Conservation (phyloP, 2,113 vertebrate species). For the Nothoprocta pentlandii region DNA sequence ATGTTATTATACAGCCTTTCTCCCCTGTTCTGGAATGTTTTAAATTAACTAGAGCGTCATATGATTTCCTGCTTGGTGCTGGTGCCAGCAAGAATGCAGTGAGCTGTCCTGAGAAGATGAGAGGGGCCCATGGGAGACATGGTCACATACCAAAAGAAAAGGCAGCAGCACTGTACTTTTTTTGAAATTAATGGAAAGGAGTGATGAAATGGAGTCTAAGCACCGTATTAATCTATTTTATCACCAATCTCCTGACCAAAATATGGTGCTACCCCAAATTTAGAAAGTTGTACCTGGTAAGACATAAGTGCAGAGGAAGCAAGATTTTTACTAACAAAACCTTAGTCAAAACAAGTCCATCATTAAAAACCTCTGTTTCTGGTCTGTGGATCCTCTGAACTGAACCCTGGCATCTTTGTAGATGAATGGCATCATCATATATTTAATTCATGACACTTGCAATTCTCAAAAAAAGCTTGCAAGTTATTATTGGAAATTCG, state of each 20-base stretch:
- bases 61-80: neutral
- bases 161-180: neutral
- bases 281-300: neutral
- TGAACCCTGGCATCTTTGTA: neutral
- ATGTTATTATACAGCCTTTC: neutral
- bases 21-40: neutral
- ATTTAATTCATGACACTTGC: neutral
- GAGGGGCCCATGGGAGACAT: neutral
- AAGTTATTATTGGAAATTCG: neutral
- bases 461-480: neutral
- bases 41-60: neutral
- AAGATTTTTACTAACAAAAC: neutral
- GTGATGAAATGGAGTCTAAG: neutral
- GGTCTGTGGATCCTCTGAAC: neutral
- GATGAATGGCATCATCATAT: fast-evolving
- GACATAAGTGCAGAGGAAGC: neutral
- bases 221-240: neutral
- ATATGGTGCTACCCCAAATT: neutral
- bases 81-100: neutral
- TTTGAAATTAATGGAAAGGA: neutral
- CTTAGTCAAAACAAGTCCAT: neutral
- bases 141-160: neutral
- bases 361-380: neutral
- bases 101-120: neutral
- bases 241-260: neutral